Percentiles rank a stretch among this genome's conserved stretches.
Evolutionary conservation across 2,888 invertebrate genomes (phyloP).

Genomic region (Ferrisia virgata): DNA sequence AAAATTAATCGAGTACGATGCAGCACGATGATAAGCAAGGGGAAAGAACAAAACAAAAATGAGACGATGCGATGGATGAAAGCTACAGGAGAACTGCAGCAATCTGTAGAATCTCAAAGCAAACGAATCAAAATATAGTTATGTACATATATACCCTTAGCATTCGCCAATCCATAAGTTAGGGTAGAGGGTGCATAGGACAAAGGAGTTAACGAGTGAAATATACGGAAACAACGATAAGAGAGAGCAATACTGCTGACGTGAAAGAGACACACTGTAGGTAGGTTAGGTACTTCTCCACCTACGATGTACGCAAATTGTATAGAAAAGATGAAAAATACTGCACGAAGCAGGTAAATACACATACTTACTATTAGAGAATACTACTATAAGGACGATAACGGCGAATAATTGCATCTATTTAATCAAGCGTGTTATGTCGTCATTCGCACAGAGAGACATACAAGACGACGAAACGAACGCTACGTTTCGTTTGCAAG

Average conservation of each 20-base stretch:
- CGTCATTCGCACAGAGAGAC: not conserved
- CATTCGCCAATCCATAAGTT: too few relatives aligned
- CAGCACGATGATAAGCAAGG: too few relatives aligned
- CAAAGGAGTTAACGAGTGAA: not conserved
- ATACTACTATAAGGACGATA: not conserved
- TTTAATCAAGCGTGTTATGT: slow-evolving; percentile 27
- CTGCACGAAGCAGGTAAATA: not conserved
- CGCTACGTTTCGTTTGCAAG: too few relatives aligned
- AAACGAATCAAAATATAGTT: not conserved
- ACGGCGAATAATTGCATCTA: slow-evolving; percentile 4
- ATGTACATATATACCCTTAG: not conserved
- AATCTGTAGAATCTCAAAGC: not conserved
- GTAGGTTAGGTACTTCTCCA: too few relatives aligned
- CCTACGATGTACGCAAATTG: not conserved
- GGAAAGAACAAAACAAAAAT: not conserved
- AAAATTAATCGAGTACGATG: not conserved
- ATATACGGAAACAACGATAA: not conserved
- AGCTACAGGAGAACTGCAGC: not conserved
- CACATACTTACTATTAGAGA: too few relatives aligned
- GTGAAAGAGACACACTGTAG: not conserved
- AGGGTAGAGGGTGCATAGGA: too few relatives aligned
- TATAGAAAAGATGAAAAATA: not conserved
- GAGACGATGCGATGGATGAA: not conserved
- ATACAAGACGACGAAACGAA: too few relatives aligned
- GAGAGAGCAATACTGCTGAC: not conserved